Conservation (phyloP, 2,113 vertebrate genomes). For the Cyprinus carpio region DNA sequence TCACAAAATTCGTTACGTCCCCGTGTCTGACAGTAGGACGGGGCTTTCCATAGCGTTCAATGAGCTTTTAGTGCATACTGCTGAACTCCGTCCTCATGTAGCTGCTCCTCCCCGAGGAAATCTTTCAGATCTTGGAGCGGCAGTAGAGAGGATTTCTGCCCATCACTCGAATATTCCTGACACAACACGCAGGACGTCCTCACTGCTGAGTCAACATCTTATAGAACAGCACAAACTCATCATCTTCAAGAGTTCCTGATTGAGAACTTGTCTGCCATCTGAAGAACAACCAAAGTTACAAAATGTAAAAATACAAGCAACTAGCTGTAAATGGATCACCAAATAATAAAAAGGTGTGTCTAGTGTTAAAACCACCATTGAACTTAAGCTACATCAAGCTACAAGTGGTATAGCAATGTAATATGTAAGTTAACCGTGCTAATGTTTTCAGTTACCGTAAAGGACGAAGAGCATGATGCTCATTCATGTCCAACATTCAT, state of each 20-base stretch:
- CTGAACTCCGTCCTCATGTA: conserved; percentile 71
- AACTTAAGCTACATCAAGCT: background rate
- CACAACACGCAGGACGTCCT: conserved; percentile 86
- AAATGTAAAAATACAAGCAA: background rate
- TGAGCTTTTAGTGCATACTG: conserved; percentile 81
- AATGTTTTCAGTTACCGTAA: conserved; percentile 77
- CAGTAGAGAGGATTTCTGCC: no score
- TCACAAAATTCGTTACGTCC: conserved; percentile 67
- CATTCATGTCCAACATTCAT: conserved; percentile 95
- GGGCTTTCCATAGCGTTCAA: conserved; percentile 83
- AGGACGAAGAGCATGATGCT: conserved; percentile 85
- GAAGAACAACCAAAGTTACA: background rate
- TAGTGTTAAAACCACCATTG: background rate
- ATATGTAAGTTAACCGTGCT: background rate
- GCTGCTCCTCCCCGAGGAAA: conserved; percentile 86
- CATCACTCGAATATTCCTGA: conserved; percentile 82
- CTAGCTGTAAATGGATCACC: background rate
- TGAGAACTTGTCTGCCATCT: conserved; percentile 90
- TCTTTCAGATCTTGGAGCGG: conserved; percentile 82
- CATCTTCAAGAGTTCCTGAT: conserved; percentile 83
- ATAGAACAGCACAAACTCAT: conserved; percentile 95
- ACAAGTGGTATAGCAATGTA: background rate
- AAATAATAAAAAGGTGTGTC: conserved; percentile 3
- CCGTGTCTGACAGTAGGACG: conserved; percentile 89
- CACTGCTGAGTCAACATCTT: conserved; percentile 88